Evolutionary conservation across 2,113 vertebrate genomes (phyloP), one percentile per base, ranked within the genome.

Genomic region (Euleptes europaea): DNA sequence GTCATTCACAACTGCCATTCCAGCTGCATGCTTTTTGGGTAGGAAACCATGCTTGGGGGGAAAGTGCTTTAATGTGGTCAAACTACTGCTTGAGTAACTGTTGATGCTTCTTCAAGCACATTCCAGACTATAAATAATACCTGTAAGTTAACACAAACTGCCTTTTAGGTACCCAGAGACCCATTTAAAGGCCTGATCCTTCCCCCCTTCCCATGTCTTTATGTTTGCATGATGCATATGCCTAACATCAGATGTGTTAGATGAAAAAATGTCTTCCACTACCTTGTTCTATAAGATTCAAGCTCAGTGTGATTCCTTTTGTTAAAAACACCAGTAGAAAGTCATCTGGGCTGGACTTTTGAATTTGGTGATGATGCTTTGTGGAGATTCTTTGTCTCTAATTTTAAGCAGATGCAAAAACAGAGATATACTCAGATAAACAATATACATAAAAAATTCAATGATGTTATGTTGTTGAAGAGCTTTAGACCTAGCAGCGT

Each of bases 121-220:
- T 69, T 47, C 76, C 51, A 72, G 40, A 35, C 54, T 54, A 31
- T 79, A 85, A 79, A 79, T 85, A 72, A 85, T 63, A 85, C 33
- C 77, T 77, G 73, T 40, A 69, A 77, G 67, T 78, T 44, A 79
- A 63, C 23, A 47, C 54, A 10, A 44, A 67, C 19, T 85, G 51
- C 76, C 69, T 85, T 78, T 51, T 71, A 79, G 66, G 51, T 63
- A 72, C 67, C 76, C 60, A 72, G 54, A 63, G 66, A 51, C 76
- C 70, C 78, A 72, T 85, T 47, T 85, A 47, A 85, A 85, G 40
- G 67, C 38, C 76, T 70, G 19, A 26, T 21, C 13, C 15, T 3
- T 33, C 38, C 69, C 17, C 14, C 35, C 3, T 26, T 63, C 26
- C 54, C 21, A 6, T 44, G 19, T 78, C 23, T 60, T 78, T 60